Conservation (phyloP, 1,140 invertebrate species). For the Orius insidiosus region DNA sequence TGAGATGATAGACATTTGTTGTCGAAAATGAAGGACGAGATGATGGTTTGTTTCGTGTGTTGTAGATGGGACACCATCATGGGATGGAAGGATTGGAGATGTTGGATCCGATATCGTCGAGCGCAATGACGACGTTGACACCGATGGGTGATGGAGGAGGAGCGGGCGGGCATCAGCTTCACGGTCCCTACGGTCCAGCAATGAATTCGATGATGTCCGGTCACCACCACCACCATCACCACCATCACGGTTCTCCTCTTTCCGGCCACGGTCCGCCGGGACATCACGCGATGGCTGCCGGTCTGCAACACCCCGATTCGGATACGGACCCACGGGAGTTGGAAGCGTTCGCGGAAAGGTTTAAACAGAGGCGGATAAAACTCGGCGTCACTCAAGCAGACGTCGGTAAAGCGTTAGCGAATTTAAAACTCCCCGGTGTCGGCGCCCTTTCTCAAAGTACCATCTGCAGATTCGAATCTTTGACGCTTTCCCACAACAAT, state of each 20-base stretch:
- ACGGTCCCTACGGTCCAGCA: constrained; percentile 53
- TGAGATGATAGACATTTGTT: background rate
- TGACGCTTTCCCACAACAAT: constrained; percentile 98
- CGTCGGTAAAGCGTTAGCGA: constrained; percentile 93
- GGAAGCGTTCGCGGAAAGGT: constrained; percentile 95
- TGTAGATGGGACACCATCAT: constrained; percentile 73
- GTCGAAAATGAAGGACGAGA: background rate
- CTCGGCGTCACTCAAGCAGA: constrained; percentile 97
- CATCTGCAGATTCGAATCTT: constrained; percentile 94
- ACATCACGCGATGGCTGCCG: constrained; percentile 60
- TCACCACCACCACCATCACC: constrained; percentile 62
- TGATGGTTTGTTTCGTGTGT: constrained; percentile 23
- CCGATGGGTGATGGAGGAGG: constrained; percentile 59
- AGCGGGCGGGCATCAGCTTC: constrained; percentile 45
- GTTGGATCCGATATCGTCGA: constrained; percentile 67
- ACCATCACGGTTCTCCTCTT: constrained; percentile 40
- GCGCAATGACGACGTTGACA: constrained; percentile 72
- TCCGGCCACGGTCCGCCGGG: constrained; percentile 29
- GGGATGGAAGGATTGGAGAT: constrained; percentile 89
- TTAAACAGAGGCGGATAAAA: constrained; percentile 97
- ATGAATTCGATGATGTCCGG: constrained; percentile 71
- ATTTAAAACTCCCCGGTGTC: constrained; percentile 94
- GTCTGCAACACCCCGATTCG: constrained; percentile 66
- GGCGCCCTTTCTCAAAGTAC: constrained; percentile 96
- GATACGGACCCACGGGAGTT: constrained; percentile 91